These are phyloP conservation scores for Nipponia nippon DNA, from an alignment of 2,113 vertebrate species.

Conservation along the genomic window DNA sequence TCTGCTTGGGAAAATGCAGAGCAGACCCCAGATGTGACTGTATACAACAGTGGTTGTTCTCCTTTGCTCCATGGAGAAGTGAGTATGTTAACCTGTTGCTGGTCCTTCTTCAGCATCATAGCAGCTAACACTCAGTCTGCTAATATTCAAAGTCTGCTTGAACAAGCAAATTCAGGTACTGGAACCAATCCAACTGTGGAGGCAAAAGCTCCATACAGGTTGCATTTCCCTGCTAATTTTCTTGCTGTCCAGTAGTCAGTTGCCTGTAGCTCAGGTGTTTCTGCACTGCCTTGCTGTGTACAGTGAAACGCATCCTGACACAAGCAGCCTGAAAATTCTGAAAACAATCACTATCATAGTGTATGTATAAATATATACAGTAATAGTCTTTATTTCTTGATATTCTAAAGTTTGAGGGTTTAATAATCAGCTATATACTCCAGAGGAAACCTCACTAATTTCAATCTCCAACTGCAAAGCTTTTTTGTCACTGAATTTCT, in stretches of 20 bases:
- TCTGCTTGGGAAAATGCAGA: neutral
- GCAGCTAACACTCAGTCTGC: neutral
- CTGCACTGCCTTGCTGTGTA: neutral
- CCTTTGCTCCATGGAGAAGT: neutral
- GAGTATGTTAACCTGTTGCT: neutral
- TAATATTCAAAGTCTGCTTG: neutral
- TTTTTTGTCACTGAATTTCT: neutral
- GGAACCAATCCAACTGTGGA: neutral
- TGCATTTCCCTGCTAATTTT: neutral
- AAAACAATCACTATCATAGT: neutral
- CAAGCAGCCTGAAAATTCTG: neutral
- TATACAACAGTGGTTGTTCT: rapidly evolving
- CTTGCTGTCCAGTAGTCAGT: neutral
- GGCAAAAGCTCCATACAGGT: neutral
- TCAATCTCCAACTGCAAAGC: neutral
- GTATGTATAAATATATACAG: too few species aligned
- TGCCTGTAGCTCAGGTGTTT: neutral
- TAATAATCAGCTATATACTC: neutral
- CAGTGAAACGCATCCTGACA: neutral
- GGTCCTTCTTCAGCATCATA: neutral
- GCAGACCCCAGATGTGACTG: neutral
- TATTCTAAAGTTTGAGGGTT: neutral
- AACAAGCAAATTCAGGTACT: neutral
- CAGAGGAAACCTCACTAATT: neutral
- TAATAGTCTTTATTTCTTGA: neutral